Percentiles rank a stretch among this genome's conserved stretches.
These are phyloP conservation scores for Puma concolor DNA, from an alignment of 2,113 vertebrate species.

Conservation along the genomic window DNA sequence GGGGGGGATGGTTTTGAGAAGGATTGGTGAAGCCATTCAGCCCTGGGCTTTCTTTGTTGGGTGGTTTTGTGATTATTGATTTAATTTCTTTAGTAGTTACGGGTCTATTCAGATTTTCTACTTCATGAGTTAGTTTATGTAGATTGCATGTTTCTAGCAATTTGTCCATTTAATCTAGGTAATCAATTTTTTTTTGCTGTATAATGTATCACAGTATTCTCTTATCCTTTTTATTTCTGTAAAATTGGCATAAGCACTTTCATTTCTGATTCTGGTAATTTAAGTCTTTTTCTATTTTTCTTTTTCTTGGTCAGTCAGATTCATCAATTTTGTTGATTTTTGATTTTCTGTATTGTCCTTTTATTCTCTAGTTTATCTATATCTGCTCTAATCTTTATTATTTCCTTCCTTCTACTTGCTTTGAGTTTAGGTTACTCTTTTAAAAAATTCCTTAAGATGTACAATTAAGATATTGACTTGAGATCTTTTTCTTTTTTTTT, in stretches of 20 bases:
- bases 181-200: not conserved
- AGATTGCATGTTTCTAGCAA: not conserved
- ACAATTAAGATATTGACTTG: not conserved
- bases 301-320: not conserved
- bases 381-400: not conserved
- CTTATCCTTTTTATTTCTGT: not conserved
- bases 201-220: not conserved
- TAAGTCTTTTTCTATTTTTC: not conserved
- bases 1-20: not conserved
- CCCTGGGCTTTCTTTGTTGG: not conserved
- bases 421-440: not conserved
- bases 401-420: not conserved
- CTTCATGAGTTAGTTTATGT: not conserved
- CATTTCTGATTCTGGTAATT: not conserved
- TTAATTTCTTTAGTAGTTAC: not conserved
- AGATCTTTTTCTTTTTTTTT: not conserved
- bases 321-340: not conserved
- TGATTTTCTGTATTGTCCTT: not conserved
- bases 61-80: not conserved
- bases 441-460: not conserved
- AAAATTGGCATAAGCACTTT: not conserved
- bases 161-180: not conserved
- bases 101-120: not conserved
- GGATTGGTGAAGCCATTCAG: not conserved
- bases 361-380: not conserved